Evolutionary conservation across 2,797 vertebrate genomes (phyloP).

Genomic region (Steatocranus sp.): DNA sequence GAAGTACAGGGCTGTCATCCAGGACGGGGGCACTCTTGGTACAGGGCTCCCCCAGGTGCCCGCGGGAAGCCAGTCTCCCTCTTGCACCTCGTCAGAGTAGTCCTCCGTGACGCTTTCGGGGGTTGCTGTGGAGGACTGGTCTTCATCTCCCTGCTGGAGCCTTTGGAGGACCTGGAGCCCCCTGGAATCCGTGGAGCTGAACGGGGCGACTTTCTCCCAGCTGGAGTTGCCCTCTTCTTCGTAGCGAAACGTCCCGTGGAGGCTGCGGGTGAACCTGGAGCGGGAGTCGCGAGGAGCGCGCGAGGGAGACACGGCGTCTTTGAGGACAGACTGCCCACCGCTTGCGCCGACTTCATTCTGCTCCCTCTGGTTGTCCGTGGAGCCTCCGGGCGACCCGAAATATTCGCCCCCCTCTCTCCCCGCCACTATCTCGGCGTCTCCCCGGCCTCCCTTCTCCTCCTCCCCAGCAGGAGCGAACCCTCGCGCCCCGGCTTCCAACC

Average conservation of each 20-base stretch:
- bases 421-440: background rate
- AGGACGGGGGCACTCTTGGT: slow-evolving; percentile 56
- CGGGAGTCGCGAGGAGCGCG: background rate
- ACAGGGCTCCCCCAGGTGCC: slow-evolving; percentile 52
- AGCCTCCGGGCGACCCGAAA: background rate
- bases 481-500: slow-evolving; percentile 27
- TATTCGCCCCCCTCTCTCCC: background rate
- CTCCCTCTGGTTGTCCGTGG: background rate
- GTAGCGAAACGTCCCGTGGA: slow-evolving; percentile 2
- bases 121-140: slow-evolving; percentile 20
- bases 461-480: slow-evolving; percentile 2
- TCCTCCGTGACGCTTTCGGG: slow-evolving; percentile 28
- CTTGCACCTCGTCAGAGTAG: slow-evolving; percentile 65
- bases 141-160: slow-evolving; percentile 2
- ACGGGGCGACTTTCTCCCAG: slow-evolving; percentile 3
- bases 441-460: background rate
- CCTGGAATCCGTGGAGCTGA: background rate
- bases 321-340: background rate
- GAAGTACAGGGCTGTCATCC: slow-evolving; percentile 85
- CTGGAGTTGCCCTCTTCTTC: slow-evolving; percentile 47
- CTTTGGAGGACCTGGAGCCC: background rate
- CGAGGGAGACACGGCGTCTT: background rate
- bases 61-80: slow-evolving; percentile 21
- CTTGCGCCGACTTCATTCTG: background rate
- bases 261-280: slow-evolving; percentile 51